Percentiles rank a stretch among this genome's conserved stretches.
These are phyloP conservation scores for Channallabes apus DNA, from an alignment of 2,797 vertebrate species.

Conservation along the genomic window DNA sequence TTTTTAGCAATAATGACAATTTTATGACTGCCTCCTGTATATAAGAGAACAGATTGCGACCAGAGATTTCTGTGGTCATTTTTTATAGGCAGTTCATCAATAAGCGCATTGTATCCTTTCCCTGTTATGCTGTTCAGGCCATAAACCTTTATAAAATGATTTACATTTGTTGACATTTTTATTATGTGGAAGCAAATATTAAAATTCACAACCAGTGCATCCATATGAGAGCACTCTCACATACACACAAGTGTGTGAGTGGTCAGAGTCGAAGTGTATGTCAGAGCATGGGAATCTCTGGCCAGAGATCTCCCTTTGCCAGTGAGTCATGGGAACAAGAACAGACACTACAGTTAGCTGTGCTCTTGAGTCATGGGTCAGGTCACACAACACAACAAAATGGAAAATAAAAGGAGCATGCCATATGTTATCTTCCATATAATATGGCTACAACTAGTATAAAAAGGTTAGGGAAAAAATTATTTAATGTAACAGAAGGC, in stretches of 20 bases:
- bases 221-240: neutral
- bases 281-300: conserved; percentile 48
- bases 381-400: conserved; percentile 20
- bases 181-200: neutral
- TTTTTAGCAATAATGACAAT: too few species aligned
- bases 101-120: neutral
- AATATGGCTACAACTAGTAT: neutral
- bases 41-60: neutral
- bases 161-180: conserved; percentile 11
- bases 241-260: conserved; percentile 13
- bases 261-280: conserved; percentile 35
- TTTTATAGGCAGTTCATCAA: too few species aligned
- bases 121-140: neutral
- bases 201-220: neutral
- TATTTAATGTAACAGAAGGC: neutral
- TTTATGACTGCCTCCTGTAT: neutral
- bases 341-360: conserved; percentile 22
- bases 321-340: conserved; percentile 51
- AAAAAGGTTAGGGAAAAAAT: neutral
- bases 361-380: conserved; percentile 31
- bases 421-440: conserved; percentile 10
- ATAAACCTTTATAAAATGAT: neutral
- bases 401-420: conserved; percentile 24
- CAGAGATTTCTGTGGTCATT: neutral
- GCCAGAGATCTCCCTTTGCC: conserved; percentile 26